These are phyloP conservation scores for Yponomeuta evonymella DNA, from an alignment of 2,888 invertebrate genomes.

Conservation along the genomic window DNA sequence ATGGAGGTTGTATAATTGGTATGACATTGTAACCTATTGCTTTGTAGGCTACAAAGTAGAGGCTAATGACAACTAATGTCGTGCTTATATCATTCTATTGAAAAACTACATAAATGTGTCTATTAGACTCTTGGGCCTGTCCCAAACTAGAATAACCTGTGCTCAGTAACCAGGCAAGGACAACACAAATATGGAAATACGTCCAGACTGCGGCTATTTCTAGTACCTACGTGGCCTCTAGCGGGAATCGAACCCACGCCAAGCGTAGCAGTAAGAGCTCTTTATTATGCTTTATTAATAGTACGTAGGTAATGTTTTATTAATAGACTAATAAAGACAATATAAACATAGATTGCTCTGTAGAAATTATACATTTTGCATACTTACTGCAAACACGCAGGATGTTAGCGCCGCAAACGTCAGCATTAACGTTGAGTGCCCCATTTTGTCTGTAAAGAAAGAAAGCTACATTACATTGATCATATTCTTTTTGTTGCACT, in stretches of 20 bases:
- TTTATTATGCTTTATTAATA: neutral
- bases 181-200: neutral
- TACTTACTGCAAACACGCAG: slow-evolving; percentile 28
- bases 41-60: no score
- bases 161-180: neutral
- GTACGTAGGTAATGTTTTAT: neutral
- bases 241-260: slow-evolving; percentile 6
- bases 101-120: no score
- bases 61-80: no score
- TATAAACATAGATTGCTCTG: no score
- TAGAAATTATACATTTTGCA: neutral
- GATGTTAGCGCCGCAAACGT: slow-evolving; percentile 24
- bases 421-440: slow-evolving; percentile 21
- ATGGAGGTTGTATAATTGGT: no score
- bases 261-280: slow-evolving; percentile 1
- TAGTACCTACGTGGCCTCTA: slow-evolving; percentile 2
- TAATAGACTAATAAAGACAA: slow-evolving; percentile 1
- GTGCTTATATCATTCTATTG: neutral
- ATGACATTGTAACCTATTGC: no score
- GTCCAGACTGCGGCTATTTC: neutral
- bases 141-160: no score
- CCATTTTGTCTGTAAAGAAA: slow-evolving; percentile 30
- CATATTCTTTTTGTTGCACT: no score
- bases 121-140: neutral
- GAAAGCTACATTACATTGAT: no score